phyloP scores from a whole-genome alignment of 2,888 invertebrate genomes.

The Latheticus oryzae region DNA sequence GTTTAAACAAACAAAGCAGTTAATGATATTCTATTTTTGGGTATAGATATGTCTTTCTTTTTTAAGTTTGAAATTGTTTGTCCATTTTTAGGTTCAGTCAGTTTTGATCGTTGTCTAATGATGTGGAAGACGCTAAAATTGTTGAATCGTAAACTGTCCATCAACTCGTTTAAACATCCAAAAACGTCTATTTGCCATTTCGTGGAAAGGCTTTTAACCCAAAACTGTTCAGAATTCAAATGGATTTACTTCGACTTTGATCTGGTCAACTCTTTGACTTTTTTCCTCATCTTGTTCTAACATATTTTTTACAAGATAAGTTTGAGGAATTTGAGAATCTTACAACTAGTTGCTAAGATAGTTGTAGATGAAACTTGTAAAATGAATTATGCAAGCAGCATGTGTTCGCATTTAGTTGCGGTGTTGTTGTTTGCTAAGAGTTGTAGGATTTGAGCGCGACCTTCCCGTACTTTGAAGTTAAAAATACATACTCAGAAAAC shows the following conservation, averaged over 20 bases:
- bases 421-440: conserved; percentile 30
- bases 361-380: conserved; percentile 29
- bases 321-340: conserved; percentile 1
- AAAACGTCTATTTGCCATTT: conserved; percentile 28
- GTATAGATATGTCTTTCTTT: too few relatives aligned
- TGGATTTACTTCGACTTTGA: conserved; percentile 20
- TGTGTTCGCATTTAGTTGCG: conserved; percentile 34
- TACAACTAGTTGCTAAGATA: conserved; percentile 13
- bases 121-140: conserved; percentile 21
- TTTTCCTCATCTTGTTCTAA: neutral
- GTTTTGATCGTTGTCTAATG: conserved; percentile 23
- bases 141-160: conserved; percentile 23
- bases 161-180: conserved; percentile 31
- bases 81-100: too few relatives aligned
- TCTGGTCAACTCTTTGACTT: conserved; percentile 17
- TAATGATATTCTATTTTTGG: too few relatives aligned
- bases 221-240: conserved; percentile 28
- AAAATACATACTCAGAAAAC: conserved; percentile 6
- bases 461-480: too few relatives aligned
- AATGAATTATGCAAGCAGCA: conserved; percentile 36
- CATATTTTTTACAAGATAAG: neutral
- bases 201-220: conserved; percentile 29
- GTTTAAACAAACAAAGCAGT: too few relatives aligned
- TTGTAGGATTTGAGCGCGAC: conserved; percentile 16
- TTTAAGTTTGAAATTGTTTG: too few relatives aligned